Base-by-base conservation (phyloP, 2,113 vertebrate genomes). In the Catharus minimus region DNA sequence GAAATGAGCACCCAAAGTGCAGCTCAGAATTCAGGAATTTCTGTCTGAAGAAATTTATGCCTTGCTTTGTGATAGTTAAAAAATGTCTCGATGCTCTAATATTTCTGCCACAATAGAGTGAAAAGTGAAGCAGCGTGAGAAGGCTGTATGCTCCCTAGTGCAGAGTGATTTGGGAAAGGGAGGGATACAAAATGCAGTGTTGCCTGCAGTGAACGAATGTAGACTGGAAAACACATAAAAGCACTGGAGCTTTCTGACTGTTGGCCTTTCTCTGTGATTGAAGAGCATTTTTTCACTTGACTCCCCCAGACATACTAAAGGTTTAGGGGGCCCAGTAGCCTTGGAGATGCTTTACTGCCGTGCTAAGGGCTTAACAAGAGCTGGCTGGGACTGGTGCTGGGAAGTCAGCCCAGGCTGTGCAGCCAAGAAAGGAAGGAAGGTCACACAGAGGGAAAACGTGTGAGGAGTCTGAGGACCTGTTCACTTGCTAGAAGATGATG, bases 381-480 rank as follows among this genome's bases (percentile, higher is more conserved):
- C 41, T 87, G 81, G 16, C 82, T 56, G 49, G 44, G 38, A 2
- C 32, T 47, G 44, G 16, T 2, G 2, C 57, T 91, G 78, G 78
- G 43, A 72, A 49, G 32, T 46, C 55, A 85, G 78, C 71, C 81
- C 21, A 76, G 65, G n/a, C 30, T 84, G 21, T 1, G 4, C 58
- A 84, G 52, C 69, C 49, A 55, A 17, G 73, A 60, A 55, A 27
- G 21, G 49, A 75, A 84, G 82, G 53, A 74, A 67, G 77, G 75
- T 82, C 62, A 50, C 2, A 7, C 33, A 61, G 50, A 68, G 28
- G 7, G 33, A 88, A 76, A 65, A 32, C 5, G 6, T 27, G 36
- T 0, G 0, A 69, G 41, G 18, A 61, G 12, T 33, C 18, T 50
- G 41, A 56, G 69, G 62, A 66, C 46, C 41, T 1, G 5, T 30